A percentile compares a stretch with the other conserved stretches of the same genome.
phyloP scores from a whole-genome alignment of 2,113 vertebrate species.

The Odobenus rosmarus region DNA sequence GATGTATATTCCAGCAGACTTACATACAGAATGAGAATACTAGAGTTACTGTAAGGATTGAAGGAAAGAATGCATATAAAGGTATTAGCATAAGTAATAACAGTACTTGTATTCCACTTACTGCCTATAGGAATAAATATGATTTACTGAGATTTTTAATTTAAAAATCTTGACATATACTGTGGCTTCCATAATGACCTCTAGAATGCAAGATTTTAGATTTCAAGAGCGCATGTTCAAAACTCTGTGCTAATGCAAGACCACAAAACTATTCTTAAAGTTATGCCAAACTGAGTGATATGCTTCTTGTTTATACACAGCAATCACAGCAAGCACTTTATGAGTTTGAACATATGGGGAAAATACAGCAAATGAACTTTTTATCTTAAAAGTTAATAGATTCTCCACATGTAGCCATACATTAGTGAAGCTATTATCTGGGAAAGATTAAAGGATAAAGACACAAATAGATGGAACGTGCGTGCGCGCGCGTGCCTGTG shows the following conservation, averaged over 20 bases:
- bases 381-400: conserved; percentile 81
- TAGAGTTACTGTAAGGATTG: not conserved
- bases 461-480: conserved; percentile 42
- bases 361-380: conserved; percentile 77
- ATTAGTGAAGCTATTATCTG: conserved; percentile 71
- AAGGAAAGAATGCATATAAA: not conserved
- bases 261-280: conserved; percentile 9
- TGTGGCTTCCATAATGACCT: not conserved
- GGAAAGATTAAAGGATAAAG: conserved; percentile 68
- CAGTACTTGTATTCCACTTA: not conserved
- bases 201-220: not conserved
- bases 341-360: conserved; percentile 76
- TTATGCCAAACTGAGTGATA: conserved; percentile 13
- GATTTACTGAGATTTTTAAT: not conserved
- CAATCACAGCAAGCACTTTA: conserved; percentile 65
- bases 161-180: not conserved
- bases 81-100: not conserved
- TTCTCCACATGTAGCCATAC: conserved; percentile 72
- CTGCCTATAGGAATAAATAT: conserved; percentile 11
- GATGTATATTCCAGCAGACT: not conserved
- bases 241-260: not conserved
- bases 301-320: conserved; percentile 44
- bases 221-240: not conserved
- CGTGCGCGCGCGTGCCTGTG: not conserved
- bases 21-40: not conserved